Base-by-base conservation (phyloP, 2,888 invertebrate genomes). In the Eledona agricola region DNA sequence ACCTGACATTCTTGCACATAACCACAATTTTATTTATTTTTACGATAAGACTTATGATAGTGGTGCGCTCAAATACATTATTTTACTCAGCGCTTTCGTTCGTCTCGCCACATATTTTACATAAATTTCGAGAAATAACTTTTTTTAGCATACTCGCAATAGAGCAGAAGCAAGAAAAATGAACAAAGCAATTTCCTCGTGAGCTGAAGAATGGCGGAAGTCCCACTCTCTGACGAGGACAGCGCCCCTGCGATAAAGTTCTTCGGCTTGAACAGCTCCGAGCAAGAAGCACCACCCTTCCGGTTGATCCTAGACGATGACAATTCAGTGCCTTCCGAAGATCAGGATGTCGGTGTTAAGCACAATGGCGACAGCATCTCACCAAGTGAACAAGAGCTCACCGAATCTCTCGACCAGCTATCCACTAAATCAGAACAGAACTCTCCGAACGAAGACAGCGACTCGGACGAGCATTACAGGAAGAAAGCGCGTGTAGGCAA, bases 401-500 rank as follows among this genome's bases (percentile, higher is more conserved):
- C 25, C 2, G 40, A 52, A 17, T 46, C 38, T n/a, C 40, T 52
- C 2, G 53, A 53, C 38, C 15, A 53, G 20, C 13, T 47, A 5
- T 38, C 40, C 5, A 53, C 53, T 15, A 35, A 34, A 13, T 34
- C 26, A 4, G 32, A 20, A 9, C 26, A 16, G 17, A 50, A 32
- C 7, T 29, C 23, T 6, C 11, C 4, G 20, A 38, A 7, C 3
- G 32, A 23, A n/a, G 53, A 53, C 3, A 46, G 17, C 6, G 46
- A 52, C 9, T 29, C 23, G 3, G 29, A 29, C 1, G 53, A 47
- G 4, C 32, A 53, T n/a, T 47, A 23, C 7, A 31, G 29, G 4
- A 53, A 53, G 22, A 31, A 43, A 13, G 49, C 32, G 6, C 42
- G 55, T 3, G 45, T 55, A 1, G 55, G 55, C n/a, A 55, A 55